These are phyloP conservation scores for Elephantulus edwardii DNA, from an alignment of 2,113 vertebrate species.

Conservation along the genomic window DNA sequence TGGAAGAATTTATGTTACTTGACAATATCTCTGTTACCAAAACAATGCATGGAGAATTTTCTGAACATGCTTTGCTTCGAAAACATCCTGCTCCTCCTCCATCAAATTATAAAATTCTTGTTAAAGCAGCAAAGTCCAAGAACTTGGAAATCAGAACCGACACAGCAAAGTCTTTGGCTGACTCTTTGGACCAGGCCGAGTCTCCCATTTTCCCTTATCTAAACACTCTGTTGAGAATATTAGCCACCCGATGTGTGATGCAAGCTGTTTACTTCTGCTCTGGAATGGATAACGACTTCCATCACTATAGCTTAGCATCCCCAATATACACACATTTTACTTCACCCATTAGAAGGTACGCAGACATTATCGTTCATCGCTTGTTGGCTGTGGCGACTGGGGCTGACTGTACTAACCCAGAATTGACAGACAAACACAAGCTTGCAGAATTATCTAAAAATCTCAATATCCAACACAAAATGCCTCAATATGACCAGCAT, in stretches of 20 bases:
- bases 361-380: constrained; percentile 97
- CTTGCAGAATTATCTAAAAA: constrained; percentile 93
- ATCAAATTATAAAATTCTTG: constrained; percentile 96
- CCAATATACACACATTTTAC: constrained; percentile 99
- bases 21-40: constrained; percentile 98
- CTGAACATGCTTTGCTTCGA: constrained; percentile 94
- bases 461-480: constrained; percentile 98
- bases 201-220: constrained; percentile 90
- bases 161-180: constrained; percentile 95
- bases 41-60: constrained; percentile 97
- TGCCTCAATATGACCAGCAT: constrained; percentile 97
- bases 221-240: constrained; percentile 94
- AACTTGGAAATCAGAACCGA: constrained; percentile 91
- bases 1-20: constrained; percentile 99
- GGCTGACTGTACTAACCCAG: constrained; percentile 94
- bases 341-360: constrained; percentile 97
- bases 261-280: constrained; percentile 99
- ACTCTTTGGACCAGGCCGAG: constrained; percentile 92
- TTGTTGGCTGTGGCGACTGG: constrained; percentile 93
- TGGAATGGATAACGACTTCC: constrained; percentile 97
- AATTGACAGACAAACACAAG: constrained; percentile 96
- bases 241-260: constrained; percentile 99
- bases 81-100: constrained; percentile 97
- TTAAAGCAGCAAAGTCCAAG: constrained; percentile 95
- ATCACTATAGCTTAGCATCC: constrained; percentile 97